phyloP scores from a whole-genome alignment of 2,113 vertebrate species.

The Tupaia tana region DNA sequence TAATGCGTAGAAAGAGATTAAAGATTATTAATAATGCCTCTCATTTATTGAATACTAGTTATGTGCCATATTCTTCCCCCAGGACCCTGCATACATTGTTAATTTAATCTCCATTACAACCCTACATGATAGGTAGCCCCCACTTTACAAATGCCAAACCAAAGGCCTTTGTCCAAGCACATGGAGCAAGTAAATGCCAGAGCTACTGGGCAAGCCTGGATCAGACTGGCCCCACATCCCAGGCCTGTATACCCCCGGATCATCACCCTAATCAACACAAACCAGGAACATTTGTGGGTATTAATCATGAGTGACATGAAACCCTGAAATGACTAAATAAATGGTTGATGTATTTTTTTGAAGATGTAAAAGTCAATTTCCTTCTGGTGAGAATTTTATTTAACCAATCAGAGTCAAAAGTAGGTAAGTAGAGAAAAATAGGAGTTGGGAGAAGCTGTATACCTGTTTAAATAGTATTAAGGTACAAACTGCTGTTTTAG shows the following conservation, averaged over 20 bases:
- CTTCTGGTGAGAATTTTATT: conserved; percentile 45
- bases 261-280: neutral
- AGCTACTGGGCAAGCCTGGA: neutral
- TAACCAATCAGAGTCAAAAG: conserved; percentile 21
- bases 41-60: neutral
- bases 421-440: conserved; percentile 1
- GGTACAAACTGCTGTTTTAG: neutral
- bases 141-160: neutral
- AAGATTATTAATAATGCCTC: neutral
- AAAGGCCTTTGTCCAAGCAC: neutral
- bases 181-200: neutral
- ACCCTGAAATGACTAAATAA: neutral
- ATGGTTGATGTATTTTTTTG: neutral
- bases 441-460: neutral
- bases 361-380: conserved; percentile 41
- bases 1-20: neutral
- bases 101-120: neutral
- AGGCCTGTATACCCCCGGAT: neutral
- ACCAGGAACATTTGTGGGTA: neutral
- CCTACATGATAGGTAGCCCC: neutral
- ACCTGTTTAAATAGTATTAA: neutral
- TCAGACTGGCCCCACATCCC: neutral
- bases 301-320: neutral
- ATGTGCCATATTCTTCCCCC: neutral
- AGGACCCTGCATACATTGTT: neutral